Evolutionary conservation across 2,888 invertebrate genomes (phyloP).

Genomic region (Leptinotarsa rubiginosa): DNA sequence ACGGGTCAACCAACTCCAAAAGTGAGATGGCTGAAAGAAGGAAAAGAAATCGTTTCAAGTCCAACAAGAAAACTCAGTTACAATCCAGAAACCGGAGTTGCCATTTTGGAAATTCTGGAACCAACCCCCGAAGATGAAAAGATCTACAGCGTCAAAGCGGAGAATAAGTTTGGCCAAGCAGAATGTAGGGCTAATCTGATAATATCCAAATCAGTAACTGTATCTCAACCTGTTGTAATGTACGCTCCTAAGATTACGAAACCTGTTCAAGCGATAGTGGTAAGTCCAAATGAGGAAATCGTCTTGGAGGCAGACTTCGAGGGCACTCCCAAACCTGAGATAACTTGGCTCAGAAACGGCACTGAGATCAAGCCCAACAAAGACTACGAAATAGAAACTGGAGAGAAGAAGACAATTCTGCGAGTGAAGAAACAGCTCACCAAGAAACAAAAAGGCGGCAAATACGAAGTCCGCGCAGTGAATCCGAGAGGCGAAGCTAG

Average conservation of each 20-base stretch:
- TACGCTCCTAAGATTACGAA: constrained; percentile 81
- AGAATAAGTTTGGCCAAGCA: constrained; percentile 79
- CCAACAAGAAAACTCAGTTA: constrained; percentile 71
- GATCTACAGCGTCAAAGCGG: constrained; percentile 77
- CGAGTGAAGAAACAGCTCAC: constrained; percentile 72
- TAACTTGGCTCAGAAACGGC: constrained; percentile 89
- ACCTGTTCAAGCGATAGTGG: constrained; percentile 81
- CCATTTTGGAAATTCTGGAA: constrained; percentile 74
- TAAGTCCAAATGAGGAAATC: constrained; percentile 77
- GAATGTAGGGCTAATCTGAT: constrained; percentile 80
- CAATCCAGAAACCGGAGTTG: constrained; percentile 73
- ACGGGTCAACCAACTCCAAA: constrained; percentile 77
- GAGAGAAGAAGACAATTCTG: constrained; percentile 74
- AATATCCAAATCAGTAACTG: constrained; percentile 68
- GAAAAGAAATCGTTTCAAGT: constrained; percentile 72
- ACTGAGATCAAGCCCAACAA: constrained; percentile 77
- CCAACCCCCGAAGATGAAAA: constrained; percentile 76
- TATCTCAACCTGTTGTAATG: constrained; percentile 69
- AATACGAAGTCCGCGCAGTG: constrained; percentile 87
- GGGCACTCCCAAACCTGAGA: constrained; percentile 77
- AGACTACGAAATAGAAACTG: constrained; percentile 71
- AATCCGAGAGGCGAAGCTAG: constrained; percentile 83
- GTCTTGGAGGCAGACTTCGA: constrained; percentile 79
- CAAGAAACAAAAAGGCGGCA: constrained; percentile 83
- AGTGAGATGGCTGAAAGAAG: constrained; percentile 77